Conservation (phyloP, 2,113 vertebrate species). For the Sapajus apella region DNA sequence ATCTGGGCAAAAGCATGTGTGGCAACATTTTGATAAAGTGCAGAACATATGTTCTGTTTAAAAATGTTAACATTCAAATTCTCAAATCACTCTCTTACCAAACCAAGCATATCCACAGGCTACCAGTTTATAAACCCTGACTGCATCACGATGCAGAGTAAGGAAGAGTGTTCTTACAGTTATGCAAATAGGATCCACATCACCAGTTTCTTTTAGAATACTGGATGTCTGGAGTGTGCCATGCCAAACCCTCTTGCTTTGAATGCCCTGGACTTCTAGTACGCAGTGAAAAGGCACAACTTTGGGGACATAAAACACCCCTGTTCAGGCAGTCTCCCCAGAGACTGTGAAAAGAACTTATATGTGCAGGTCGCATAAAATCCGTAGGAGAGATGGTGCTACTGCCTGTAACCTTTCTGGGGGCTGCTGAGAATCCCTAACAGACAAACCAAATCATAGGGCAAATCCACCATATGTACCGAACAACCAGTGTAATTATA, state of each 20-base stretch:
- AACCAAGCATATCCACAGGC: background rate
- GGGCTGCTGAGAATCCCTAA: background rate
- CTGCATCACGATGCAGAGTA: no score
- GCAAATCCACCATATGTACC: background rate
- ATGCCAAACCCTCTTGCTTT: background rate
- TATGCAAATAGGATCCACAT: background rate
- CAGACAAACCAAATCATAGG: background rate
- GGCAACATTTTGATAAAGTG: background rate
- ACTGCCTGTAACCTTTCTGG: background rate
- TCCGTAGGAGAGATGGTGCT: background rate
- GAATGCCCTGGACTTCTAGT: background rate
- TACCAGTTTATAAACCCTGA: background rate
- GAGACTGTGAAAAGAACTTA: background rate
- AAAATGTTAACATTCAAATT: background rate
- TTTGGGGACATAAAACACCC: background rate
- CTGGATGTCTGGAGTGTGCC: rapidly evolving
- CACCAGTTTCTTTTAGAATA: background rate
- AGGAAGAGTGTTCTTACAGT: slow-evolving; percentile 18
- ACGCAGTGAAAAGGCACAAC: background rate
- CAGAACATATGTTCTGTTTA: background rate
- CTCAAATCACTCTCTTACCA: background rate
- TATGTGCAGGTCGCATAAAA: rapidly evolving
- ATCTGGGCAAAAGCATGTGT: background rate
- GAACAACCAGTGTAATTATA: background rate
- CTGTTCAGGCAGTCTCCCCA: background rate